Evolutionary conservation across 2,113 vertebrate species (phyloP).

Genomic region (Erythrocebus patas): DNA sequence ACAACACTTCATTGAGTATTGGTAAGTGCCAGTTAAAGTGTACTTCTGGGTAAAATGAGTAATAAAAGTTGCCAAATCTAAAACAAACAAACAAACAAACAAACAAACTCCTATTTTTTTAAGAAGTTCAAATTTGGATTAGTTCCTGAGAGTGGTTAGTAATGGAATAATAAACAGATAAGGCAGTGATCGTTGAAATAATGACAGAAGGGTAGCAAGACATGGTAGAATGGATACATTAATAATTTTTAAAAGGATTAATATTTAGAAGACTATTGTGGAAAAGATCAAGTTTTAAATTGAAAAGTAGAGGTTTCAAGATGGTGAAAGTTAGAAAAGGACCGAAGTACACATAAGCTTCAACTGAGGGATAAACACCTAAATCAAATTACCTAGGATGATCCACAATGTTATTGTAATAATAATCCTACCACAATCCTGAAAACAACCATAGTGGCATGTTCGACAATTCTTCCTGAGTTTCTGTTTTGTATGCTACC

Average conservation of each 20-base stretch:
- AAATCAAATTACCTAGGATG: background rate
- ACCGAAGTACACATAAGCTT: background rate
- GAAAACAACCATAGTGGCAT: background rate
- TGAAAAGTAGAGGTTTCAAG: background rate
- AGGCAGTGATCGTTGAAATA: background rate
- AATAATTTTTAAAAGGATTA: background rate
- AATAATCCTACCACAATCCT: constrained; percentile 41
- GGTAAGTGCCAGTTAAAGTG: constrained; percentile 57
- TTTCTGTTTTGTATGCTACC: background rate
- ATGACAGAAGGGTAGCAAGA: background rate
- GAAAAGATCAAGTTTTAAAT: background rate
- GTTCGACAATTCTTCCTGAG: background rate
- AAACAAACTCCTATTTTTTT: too few species aligned
- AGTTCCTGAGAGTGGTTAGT: background rate
- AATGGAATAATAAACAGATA: background rate
- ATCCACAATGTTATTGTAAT: background rate
- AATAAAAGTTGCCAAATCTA: constrained; percentile 53
- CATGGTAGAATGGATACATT: background rate
- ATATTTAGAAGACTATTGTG: background rate
- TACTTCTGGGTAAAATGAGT: constrained; percentile 60
- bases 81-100: background rate
- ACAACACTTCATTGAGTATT: constrained; percentile 32
- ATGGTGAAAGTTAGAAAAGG: background rate
- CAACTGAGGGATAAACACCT: background rate
- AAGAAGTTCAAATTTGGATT: background rate